Conservation (phyloP, 2,797 vertebrate genomes). For the Lerista edwardsae region DNA sequence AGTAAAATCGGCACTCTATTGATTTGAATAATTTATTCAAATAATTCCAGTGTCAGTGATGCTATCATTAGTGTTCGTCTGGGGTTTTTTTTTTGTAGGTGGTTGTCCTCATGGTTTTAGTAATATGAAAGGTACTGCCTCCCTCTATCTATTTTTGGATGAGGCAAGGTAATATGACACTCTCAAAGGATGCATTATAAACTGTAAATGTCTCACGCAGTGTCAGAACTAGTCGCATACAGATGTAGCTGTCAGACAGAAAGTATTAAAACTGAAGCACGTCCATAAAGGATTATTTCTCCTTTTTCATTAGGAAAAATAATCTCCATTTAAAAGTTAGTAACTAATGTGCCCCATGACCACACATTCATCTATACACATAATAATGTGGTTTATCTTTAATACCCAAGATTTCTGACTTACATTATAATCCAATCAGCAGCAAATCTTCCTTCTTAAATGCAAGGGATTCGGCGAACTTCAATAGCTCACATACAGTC, state of each 20-base stretch:
- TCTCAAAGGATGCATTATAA: conserved; percentile 17
- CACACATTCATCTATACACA: conserved; percentile 57
- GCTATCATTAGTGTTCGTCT: neutral
- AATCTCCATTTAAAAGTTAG: conserved; percentile 63
- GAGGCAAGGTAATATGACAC: neutral
- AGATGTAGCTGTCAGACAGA: conserved; percentile 51
- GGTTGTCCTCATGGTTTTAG: neutral
- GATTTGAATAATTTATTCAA: neutral
- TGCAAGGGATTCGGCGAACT: conserved; percentile 30
- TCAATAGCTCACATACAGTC: conserved; percentile 21
- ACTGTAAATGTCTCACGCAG: conserved; percentile 40
- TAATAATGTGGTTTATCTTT: conserved; percentile 67
- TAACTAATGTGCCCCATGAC: conserved; percentile 61
- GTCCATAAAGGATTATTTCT: conserved; percentile 67
- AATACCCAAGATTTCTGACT: conserved; percentile 57
- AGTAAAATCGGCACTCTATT: neutral
- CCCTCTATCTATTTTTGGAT: neutral
- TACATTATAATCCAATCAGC: conserved; percentile 65
- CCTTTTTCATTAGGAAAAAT: conserved; percentile 63
- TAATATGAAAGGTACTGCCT: neutral
- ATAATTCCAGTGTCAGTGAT: neutral
- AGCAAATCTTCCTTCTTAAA: conserved; percentile 55
- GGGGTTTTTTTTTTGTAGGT: neutral
- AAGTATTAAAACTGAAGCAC: conserved; percentile 56
- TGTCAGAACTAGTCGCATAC: conserved; percentile 42